Conservation (phyloP, 2,888 invertebrate species). For the Ophonus ardosiacus region DNA sequence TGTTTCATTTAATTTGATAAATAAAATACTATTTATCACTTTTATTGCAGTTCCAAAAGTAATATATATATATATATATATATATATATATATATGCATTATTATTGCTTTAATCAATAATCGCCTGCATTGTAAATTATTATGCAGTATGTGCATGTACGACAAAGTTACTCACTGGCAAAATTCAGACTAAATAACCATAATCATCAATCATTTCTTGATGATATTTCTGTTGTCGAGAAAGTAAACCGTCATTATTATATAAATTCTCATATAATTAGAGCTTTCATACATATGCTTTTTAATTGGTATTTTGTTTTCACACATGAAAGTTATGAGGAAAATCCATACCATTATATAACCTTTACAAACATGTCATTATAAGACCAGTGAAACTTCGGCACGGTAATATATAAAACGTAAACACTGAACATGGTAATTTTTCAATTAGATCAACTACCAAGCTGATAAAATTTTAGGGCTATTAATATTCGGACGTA, state of each 20-base stretch:
- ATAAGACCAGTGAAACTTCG: neutral
- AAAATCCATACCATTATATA: neutral
- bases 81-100: neutral
- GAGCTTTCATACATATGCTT: neutral
- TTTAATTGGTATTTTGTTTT: neutral
- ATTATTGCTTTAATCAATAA: neutral
- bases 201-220: neutral
- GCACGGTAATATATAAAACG: neutral
- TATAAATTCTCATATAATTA: constrained; percentile 17
- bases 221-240: neutral
- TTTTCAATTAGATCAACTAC: constrained; percentile 35
- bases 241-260: neutral
- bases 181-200: neutral
- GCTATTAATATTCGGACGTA: constrained; percentile 15
- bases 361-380: constrained; percentile 18
- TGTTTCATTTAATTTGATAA: no score
- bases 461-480: constrained; percentile 22
- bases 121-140: neutral
- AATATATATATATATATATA: neutral
- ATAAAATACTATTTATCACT: no score
- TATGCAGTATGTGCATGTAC: neutral
- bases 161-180: neutral
- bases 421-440: constrained; percentile 14
- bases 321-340: constrained; percentile 6
- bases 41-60: neutral